Conservation (phyloP, 2,888 invertebrate species). For the Limnephilus lunatus region DNA sequence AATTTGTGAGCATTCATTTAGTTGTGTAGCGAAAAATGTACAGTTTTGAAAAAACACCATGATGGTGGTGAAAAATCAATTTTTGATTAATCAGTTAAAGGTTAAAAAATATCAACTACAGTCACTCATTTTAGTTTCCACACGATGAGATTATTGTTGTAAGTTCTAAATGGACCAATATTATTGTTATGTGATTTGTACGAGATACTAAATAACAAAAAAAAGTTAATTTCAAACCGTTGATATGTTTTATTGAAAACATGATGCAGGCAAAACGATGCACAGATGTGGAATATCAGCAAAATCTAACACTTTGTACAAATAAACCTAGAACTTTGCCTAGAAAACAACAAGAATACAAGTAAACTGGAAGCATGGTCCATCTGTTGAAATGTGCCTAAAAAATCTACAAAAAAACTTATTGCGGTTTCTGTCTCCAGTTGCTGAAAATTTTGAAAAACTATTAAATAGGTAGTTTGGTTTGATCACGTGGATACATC, state of each 20-base stretch:
- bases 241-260: background rate
- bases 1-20: conserved; percentile 2
- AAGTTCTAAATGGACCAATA: background rate
- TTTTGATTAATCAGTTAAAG: background rate
- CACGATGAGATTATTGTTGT: background rate
- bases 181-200: background rate
- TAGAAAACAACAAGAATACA: background rate
- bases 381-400: background rate
- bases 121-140: background rate
- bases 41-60: background rate
- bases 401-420: background rate
- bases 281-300: conserved; percentile 7
- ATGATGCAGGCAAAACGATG: conserved; percentile 5
- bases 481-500: background rate
- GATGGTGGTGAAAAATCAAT: background rate
- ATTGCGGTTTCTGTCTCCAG: background rate
- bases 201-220: background rate
- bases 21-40: background rate
- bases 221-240: conserved; percentile 23
- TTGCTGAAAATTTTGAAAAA: background rate
- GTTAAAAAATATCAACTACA: background rate
- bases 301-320: background rate
- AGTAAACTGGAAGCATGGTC: background rate
- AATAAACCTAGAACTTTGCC: background rate
- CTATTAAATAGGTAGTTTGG: background rate